Conservation (phyloP, 2,113 vertebrate species). For the Semnornis frantzii region DNA sequence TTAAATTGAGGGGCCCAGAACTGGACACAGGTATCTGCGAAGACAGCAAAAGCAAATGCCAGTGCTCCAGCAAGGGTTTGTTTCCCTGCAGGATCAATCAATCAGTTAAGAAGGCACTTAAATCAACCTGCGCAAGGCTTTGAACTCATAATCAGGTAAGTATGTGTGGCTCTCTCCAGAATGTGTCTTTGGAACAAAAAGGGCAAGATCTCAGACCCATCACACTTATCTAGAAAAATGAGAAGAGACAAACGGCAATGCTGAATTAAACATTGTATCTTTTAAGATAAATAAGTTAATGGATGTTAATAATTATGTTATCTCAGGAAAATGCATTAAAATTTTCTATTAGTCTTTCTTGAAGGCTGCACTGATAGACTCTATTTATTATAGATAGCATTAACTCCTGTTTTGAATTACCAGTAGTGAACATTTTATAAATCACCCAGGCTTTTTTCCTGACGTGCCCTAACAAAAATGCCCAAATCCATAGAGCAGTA, state of each 20-base stretch:
- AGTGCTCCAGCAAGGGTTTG: neutral
- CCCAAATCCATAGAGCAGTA: neutral
- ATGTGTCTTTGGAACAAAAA: slow-evolving; percentile 43
- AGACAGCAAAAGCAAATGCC: slow-evolving; percentile 37
- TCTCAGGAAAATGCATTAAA: slow-evolving; percentile 33
- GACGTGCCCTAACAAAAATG: slow-evolving; percentile 11
- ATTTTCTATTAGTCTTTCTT: slow-evolving; percentile 33
- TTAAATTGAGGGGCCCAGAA: too few relatives aligned
- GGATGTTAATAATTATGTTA: slow-evolving; percentile 51
- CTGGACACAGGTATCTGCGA: neutral
- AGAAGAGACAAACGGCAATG: neutral
- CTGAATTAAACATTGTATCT: slow-evolving; percentile 24
- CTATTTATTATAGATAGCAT: slow-evolving; percentile 42
- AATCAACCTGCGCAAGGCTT: slow-evolving; percentile 24
- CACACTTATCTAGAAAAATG: slow-evolving; percentile 49
- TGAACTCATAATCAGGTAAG: slow-evolving; percentile 53
- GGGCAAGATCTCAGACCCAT: slow-evolving; percentile 13
- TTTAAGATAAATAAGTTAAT: slow-evolving; percentile 57
- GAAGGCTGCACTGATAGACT: neutral
- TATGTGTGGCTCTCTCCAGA: neutral
- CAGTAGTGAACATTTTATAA: slow-evolving; percentile 33
- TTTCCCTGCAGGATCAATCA: slow-evolving; percentile 7
- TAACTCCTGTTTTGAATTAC: slow-evolving; percentile 52
- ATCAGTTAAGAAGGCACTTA: slow-evolving; percentile 47
- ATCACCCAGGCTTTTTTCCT: neutral